Percentiles rank a stretch among this genome's conserved stretches.
These are phyloP conservation scores for Panthera tigris DNA, from an alignment of 2,113 vertebrate species.

Conservation along the genomic window DNA sequence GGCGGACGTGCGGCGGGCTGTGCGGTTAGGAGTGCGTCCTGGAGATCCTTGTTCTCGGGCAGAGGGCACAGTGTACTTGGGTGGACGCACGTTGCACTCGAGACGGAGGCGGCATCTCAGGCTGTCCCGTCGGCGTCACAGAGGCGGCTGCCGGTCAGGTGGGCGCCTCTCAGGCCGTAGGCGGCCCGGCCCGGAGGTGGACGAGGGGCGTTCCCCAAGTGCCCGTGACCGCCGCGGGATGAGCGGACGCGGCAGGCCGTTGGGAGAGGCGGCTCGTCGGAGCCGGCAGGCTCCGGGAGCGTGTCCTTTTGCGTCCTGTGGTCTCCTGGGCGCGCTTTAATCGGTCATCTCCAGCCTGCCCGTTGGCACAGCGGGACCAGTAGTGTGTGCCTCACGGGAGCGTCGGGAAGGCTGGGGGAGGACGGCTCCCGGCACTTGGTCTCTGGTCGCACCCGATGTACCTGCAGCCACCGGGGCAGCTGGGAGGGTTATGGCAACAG, in stretches of 20 bases:
- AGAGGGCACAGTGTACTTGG: not conserved
- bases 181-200: not conserved
- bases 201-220: fast-evolving
- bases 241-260: not conserved
- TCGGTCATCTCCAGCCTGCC: not conserved
- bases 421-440: fast-evolving
- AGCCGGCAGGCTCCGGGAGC: fast-evolving
- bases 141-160: too few relatives aligned
- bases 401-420: not conserved
- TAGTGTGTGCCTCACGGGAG: too few relatives aligned
- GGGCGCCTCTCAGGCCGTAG: not conserved
- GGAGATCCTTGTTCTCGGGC: not conserved
- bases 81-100: too few relatives aligned
- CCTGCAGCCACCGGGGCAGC: too few relatives aligned
- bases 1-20: fast-evolving
- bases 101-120: not conserved
- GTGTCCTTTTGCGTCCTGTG: fast-evolving
- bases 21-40: fast-evolving
- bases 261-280: fast-evolving
- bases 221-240: fast-evolving
- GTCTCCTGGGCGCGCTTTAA: not conserved
- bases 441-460: not conserved
- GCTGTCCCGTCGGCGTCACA: fast-evolving
- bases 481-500: fast-evolving
- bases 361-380: too few relatives aligned